Percentiles rank a stretch among this genome's conserved stretches.
Conservation (phyloP, 2,113 vertebrate species). For the Taurulus bubalis region DNA sequence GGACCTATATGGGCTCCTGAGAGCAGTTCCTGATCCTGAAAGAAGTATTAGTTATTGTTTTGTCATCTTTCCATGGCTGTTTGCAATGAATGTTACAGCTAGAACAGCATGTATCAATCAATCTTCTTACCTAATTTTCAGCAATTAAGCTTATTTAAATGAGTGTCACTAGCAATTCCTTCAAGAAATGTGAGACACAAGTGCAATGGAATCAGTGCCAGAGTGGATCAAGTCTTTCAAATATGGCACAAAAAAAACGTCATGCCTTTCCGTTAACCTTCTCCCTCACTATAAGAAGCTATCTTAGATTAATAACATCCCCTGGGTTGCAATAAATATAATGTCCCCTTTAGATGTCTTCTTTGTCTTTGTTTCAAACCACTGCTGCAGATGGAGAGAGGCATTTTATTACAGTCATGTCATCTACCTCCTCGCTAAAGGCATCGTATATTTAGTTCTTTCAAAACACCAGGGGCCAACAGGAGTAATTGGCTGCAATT, state of each 20-base stretch:
- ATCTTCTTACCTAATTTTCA: background rate
- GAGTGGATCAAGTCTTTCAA: background rate
- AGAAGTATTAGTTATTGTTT: too few relatives aligned
- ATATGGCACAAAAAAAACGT: background rate
- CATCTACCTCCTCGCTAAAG: constrained; percentile 6
- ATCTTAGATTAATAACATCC: constrained; percentile 26
- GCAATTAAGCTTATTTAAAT: too few relatives aligned
- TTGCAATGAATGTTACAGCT: background rate
- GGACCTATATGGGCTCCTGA: too few relatives aligned
- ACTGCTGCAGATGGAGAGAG: background rate
- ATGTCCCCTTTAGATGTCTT: constrained; percentile 8
- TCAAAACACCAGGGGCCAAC: constrained; percentile 41
- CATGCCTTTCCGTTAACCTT: constrained; percentile 19
- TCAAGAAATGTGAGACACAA: background rate
- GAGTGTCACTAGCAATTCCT: background rate
- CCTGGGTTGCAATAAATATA: constrained; percentile 26
- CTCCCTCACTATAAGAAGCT: background rate
- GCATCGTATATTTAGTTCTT: constrained; percentile 42
- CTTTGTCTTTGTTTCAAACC: constrained; percentile 12
- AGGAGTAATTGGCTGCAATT: constrained; percentile 71
- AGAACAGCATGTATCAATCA: background rate
- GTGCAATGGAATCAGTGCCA: background rate
- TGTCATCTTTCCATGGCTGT: too few relatives aligned
- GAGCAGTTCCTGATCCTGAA: too few relatives aligned
- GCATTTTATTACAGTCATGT: constrained; percentile 11